Base-by-base conservation (phyloP, 1,140 invertebrate genomes). In the Zaprionus kolodkinae region DNA sequence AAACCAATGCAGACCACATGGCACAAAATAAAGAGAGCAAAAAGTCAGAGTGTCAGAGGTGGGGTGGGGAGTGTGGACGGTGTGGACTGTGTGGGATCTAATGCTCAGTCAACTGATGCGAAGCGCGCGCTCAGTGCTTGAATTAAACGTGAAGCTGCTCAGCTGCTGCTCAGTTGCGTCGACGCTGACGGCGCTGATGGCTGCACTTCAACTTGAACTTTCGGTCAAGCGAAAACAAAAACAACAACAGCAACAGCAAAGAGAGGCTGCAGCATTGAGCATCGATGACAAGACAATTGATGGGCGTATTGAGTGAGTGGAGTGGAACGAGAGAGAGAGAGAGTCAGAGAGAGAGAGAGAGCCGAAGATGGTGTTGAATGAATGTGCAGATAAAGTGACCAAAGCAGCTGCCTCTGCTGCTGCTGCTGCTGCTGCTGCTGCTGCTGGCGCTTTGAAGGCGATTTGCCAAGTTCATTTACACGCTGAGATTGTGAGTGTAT, bases 1-100 rank as follows among this genome's bases (percentile, higher is more conserved):
- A 86, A 86, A 83, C 88, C 84, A 88, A 86, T 86, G 83, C 83
- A 79, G 84, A 77, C 84, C 76, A 82, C 79, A 83, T 79, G 83
- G 52, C 6, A 12, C 15, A n/a, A 25, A 17, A 6, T 25, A 66
- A 57, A 63, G 68, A 12, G 36, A 27, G 55, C 33, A 40, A 61
- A n/a, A 43, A 21, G 21, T 21, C 21, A 1, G 21, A 21, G 21
- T 1, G 21, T 2, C n/a, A n/a, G n/a, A n/a, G n/a, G 21, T 2
- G 21, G 21, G 21, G 21, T 21, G 21, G 21, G 21, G 1, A 21
- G 21, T 21, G 21, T 21, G 21, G 21, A 21, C 21, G 21, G 27
- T 15, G 33, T 7, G 7, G 48, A 64, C 10, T 33, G 36, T 56
- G 54, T 45, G 40, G 40, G 40, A 45, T 45, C 40, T 45, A 45